These are phyloP conservation scores for Crenichthys baileyi DNA, from an alignment of 2,797 vertebrate genomes.

Conservation along the genomic window DNA sequence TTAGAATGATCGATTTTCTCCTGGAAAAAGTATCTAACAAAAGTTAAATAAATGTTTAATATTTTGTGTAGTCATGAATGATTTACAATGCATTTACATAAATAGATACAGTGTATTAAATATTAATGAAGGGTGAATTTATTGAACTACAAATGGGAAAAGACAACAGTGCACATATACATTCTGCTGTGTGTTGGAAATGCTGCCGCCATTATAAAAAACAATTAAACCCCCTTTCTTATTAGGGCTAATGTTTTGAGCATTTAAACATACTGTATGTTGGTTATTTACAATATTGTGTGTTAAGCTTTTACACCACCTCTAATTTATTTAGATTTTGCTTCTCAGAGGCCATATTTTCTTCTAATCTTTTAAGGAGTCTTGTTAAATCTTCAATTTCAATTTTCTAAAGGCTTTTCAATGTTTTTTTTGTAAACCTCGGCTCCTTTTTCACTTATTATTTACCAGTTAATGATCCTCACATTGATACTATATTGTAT, in stretches of 20 bases:
- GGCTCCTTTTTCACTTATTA: not conserved
- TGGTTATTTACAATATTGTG: not conserved
- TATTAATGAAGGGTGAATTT: slow-evolving; percentile 34
- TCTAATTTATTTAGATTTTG: not conserved
- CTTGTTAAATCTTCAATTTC: not conserved
- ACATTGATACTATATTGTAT: not conserved
- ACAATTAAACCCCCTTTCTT: not conserved
- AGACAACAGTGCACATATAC: slow-evolving; percentile 8
- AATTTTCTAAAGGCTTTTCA: not conserved
- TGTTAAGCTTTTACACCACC: not conserved
- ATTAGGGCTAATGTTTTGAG: not conserved
- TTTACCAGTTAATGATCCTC: not conserved
- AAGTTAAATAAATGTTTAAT: slow-evolving; percentile 49
- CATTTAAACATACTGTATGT: not conserved
- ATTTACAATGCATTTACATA: slow-evolving; percentile 51
- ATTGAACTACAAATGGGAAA: slow-evolving; percentile 10
- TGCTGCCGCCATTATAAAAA: not conserved
- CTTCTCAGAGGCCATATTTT: not conserved
- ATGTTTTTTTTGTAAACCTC: not conserved
- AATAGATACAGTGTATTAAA: slow-evolving; percentile 19
- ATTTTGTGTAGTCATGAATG: slow-evolving; percentile 53
- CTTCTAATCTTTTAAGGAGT: not conserved
- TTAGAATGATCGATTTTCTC: slow-evolving; percentile 44
- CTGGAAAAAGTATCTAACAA: slow-evolving; percentile 40
- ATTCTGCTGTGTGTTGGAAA: not conserved